phyloP scores from a whole-genome alignment of 2,113 vertebrate species.

The Oostethus manadensis region DNA sequence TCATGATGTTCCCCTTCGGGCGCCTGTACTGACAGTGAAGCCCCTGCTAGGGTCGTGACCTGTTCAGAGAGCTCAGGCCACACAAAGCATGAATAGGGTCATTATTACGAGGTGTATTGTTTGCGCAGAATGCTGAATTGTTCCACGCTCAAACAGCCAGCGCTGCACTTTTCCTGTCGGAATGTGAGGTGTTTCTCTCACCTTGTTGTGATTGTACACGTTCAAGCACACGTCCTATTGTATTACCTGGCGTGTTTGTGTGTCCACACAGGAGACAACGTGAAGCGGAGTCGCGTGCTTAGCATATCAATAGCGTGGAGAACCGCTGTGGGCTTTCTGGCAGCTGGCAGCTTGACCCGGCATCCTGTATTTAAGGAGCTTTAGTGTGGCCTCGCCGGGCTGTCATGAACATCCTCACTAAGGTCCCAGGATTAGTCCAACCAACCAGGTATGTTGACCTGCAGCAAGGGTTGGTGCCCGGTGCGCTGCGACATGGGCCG shows the following conservation, averaged over 20 bases:
- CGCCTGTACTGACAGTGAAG: background rate
- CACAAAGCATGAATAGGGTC: constrained; percentile 33
- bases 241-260: constrained; percentile 11
- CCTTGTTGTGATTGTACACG: constrained; percentile 17
- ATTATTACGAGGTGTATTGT: constrained; percentile 39
- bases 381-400: constrained; percentile 56
- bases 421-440: constrained; percentile 71
- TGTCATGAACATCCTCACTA: constrained; percentile 78
- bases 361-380: constrained; percentile 70
- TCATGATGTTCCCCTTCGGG: constrained; percentile 1
- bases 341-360: constrained; percentile 32
- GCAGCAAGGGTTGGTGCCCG: constrained; percentile 12
- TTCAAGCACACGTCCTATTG: constrained; percentile 13
- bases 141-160: constrained; percentile 42
- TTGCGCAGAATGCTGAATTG: constrained; percentile 58
- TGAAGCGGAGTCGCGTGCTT: constrained; percentile 43
- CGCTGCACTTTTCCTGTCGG: constrained; percentile 46
- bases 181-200: constrained; percentile 8
- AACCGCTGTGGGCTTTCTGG: constrained; percentile 66
- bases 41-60: constrained; percentile 21
- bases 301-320: constrained; percentile 70
- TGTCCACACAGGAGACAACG: constrained; percentile 12
- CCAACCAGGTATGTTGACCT: constrained; percentile 70
- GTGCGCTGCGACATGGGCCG: constrained; percentile 13
- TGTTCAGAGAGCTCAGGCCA: constrained; percentile 10